These are phyloP conservation scores for Aproaerema taeniolella DNA, from an alignment of 2,888 invertebrate genomes.

Conservation along the genomic window DNA sequence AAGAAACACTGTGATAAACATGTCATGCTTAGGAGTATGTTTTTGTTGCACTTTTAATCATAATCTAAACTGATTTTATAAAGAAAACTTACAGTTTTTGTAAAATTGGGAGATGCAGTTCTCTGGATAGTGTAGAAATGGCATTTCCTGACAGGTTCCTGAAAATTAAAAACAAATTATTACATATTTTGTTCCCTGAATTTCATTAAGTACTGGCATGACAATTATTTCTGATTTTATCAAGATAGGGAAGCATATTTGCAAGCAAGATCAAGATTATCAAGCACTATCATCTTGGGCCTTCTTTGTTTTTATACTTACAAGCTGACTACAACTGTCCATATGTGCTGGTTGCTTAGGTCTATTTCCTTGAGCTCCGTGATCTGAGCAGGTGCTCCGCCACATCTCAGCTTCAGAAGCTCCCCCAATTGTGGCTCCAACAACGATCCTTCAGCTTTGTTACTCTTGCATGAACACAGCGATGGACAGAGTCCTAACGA, in stretches of 20 bases:
- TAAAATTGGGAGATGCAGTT: slow-evolving; percentile 80
- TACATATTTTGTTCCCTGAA: no score
- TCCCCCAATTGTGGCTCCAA: slow-evolving; percentile 75
- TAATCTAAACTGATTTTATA: no score
- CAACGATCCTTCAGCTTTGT: slow-evolving; percentile 71
- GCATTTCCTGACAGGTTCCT: slow-evolving; percentile 83
- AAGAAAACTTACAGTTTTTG: slow-evolving; percentile 82
- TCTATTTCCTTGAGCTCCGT: slow-evolving; percentile 80
- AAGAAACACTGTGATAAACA: no score
- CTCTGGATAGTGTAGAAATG: slow-evolving; percentile 76
- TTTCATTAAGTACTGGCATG: no score
- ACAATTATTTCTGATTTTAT: no score
- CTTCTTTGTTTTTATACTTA: slow-evolving; percentile 58
- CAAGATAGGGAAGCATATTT: no score
- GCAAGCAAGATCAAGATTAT: no score
- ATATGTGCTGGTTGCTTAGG: slow-evolving; percentile 68
- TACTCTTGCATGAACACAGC: slow-evolving; percentile 75
- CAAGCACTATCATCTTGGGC: no score
- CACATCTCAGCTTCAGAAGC: slow-evolving; percentile 79
- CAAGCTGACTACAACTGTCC: slow-evolving; percentile 80
- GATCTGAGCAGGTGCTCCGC: slow-evolving; percentile 76
- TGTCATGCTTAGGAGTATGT: no score
- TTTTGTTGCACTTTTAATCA: no score
- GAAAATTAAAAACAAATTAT: slow-evolving; percentile 42
- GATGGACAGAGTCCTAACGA: slow-evolving; percentile 59